Conservation (phyloP, 2,888 invertebrate genomes). For the Leptopilina syphax region DNA sequence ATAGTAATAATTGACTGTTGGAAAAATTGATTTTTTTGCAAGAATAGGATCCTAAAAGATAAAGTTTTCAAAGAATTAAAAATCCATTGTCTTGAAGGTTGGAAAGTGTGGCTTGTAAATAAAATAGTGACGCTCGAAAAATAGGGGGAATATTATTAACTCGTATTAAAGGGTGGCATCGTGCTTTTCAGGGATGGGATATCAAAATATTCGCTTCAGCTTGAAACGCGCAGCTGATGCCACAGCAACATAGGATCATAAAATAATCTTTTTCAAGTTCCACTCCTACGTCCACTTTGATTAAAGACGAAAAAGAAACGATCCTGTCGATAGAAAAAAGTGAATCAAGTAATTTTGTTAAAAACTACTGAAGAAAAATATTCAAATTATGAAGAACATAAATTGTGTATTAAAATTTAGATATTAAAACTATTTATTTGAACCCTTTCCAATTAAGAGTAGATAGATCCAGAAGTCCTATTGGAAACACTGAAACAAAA, state of each 20-base stretch:
- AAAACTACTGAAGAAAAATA: no score
- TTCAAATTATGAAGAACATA: no score
- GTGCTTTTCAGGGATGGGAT: constrained; percentile 5
- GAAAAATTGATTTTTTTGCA: no score
- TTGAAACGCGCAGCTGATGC: constrained; percentile 71
- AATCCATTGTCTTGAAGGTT: constrained; percentile 37
- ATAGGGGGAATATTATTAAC: constrained; percentile 74
- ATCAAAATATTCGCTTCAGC: constrained; percentile 39
- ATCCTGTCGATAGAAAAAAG: no score
- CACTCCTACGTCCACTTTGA: constrained; percentile 48
- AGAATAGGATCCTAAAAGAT: neutral
- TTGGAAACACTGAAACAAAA: no score
- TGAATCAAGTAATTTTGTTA: no score
- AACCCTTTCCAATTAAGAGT: no score
- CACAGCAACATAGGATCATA: constrained; percentile 68
- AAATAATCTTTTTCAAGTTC: constrained; percentile 65
- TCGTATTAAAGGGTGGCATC: constrained; percentile 69
- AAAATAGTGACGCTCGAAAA: constrained; percentile 69
- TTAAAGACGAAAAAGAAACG: constrained; percentile 40
- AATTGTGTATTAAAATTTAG: no score
- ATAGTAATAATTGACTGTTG: no score
- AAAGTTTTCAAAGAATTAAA: constrained; percentile 30
- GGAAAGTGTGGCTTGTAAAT: constrained; percentile 66
- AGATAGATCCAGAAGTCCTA: no score
- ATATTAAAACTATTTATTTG: no score